Percentiles rank a stretch among this genome's conserved stretches.
Conservation (phyloP, 2,888 invertebrate species). For the Balanococcus diminutus region DNA sequence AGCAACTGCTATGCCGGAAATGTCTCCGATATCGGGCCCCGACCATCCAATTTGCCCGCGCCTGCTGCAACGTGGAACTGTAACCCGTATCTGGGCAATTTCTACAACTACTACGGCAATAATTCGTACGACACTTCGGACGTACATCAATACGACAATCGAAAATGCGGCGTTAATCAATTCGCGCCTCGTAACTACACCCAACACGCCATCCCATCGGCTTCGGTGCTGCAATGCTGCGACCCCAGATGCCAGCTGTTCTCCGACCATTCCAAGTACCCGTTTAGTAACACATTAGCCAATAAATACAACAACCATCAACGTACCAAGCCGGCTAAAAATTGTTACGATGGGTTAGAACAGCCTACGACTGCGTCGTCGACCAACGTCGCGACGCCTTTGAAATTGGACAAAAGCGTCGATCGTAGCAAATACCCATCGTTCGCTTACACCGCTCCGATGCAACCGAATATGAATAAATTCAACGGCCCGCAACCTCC, state of each 20-base stretch:
- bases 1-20: not conserved
- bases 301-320: not conserved
- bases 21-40: not conserved
- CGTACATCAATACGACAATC: constrained; percentile 42
- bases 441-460: constrained; percentile 13
- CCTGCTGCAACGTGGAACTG: constrained; percentile 48
- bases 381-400: not conserved
- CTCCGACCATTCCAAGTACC: constrained; percentile 44
- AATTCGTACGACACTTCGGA: not conserved
- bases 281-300: not conserved
- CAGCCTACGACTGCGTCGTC: not conserved
- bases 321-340: not conserved
- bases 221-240: constrained; percentile 50
- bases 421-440: not conserved
- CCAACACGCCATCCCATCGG: not conserved
- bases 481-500: not conserved
- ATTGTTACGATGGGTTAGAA: constrained; percentile 16
- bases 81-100: constrained; percentile 49
- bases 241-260: constrained; percentile 50
- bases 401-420: not conserved
- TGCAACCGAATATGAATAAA: constrained; percentile 19
- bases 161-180: constrained; percentile 36
- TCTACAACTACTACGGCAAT: constrained; percentile 48
- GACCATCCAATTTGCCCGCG: not conserved
- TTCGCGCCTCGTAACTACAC: constrained; percentile 4